These are phyloP conservation scores for Pyrocoelia pectoralis DNA, from an alignment of 2,888 invertebrate genomes.

Conservation along the genomic window DNA sequence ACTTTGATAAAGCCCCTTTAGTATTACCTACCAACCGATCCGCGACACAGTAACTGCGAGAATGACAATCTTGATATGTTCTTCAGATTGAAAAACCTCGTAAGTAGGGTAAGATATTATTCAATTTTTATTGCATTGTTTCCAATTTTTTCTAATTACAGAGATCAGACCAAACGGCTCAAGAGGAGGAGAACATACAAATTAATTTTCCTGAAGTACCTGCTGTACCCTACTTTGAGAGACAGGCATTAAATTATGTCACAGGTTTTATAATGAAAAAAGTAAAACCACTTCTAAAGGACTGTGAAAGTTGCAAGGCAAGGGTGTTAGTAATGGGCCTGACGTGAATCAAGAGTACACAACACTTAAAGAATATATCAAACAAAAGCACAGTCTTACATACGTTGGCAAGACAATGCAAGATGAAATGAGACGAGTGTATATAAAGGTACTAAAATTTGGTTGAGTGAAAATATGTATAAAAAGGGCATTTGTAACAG, in stretches of 20 bases:
- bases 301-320: not conserved
- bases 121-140: too few relatives aligned
- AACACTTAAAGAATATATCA: not conserved
- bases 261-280: conserved; percentile 7
- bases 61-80: too few relatives aligned
- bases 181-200: too few relatives aligned
- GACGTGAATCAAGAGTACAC: conserved; percentile 4
- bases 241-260: not conserved
- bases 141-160: too few relatives aligned
- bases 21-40: too few relatives aligned
- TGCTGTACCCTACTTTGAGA: conserved; percentile 3
- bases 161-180: conserved; percentile 4
- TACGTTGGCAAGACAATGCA: not conserved
- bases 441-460: not conserved
- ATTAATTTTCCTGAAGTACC: too few relatives aligned
- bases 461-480: not conserved
- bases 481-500: not conserved
- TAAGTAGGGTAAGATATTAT: too few relatives aligned
- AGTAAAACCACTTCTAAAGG: not conserved
- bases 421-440: not conserved
- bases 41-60: too few relatives aligned
- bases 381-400: conserved; percentile 2
- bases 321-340: not conserved
- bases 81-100: too few relatives aligned
- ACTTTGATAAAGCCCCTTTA: too few relatives aligned